Evolutionary conservation across 2,888 invertebrate genomes (phyloP).

Genomic region (Lepidochitona cinerea): DNA sequence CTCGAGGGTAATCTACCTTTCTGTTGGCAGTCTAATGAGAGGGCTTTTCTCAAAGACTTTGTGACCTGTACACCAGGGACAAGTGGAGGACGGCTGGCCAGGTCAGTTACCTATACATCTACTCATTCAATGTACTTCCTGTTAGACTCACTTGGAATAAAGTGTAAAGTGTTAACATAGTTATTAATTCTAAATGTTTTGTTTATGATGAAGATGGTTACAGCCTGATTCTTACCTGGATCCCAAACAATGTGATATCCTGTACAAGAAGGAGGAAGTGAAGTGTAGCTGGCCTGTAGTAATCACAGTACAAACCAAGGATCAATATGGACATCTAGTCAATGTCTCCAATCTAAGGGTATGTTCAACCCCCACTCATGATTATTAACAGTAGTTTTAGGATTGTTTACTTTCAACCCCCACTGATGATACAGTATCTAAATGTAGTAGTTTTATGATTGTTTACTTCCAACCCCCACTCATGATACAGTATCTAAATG

Average conservation of each 20-base stretch:
- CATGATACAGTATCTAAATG: too few relatives aligned
- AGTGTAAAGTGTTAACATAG: too few relatives aligned
- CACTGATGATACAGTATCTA: too few relatives aligned
- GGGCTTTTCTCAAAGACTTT: constrained; percentile 92
- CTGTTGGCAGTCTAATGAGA: constrained; percentile 85
- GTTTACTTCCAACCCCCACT: too few relatives aligned
- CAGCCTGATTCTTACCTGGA: constrained; percentile 94
- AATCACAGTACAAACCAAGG: constrained; percentile 85
- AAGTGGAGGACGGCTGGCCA: constrained; percentile 90
- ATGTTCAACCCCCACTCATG: too few relatives aligned
- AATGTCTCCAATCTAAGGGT: constrained; percentile 89
- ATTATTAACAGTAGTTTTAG: too few relatives aligned
- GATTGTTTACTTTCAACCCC: too few relatives aligned
- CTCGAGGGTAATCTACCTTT: constrained; percentile 89
- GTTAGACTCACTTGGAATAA: too few relatives aligned
- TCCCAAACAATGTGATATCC: constrained; percentile 87
- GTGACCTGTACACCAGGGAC: constrained; percentile 89
- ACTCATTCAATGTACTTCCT: too few relatives aligned
- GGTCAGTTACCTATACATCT: constrained; percentile 43
- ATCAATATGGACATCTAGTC: constrained; percentile 93
- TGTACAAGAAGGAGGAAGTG: constrained; percentile 77
- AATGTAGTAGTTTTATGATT: too few relatives aligned
- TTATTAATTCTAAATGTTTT: too few relatives aligned
- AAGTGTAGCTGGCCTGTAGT: constrained; percentile 88
- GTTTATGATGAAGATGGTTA: constrained; percentile 88